Percentiles rank a stretch among this genome's conserved stretches.
Conservation (phyloP, 2,797 vertebrate genomes). For the Lutjanus campechanus region DNA sequence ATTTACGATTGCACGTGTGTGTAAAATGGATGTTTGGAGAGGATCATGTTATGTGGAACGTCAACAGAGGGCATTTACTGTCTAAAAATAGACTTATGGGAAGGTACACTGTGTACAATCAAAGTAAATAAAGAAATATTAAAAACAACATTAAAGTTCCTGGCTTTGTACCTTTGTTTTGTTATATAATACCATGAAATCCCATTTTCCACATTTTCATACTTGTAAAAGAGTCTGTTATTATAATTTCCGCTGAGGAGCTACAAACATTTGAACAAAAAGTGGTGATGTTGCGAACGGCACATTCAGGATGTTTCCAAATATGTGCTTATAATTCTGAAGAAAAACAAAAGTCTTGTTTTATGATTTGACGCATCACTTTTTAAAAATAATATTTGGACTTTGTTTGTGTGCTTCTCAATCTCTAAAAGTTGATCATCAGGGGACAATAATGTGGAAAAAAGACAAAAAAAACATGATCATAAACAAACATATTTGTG, state of each 20-base stretch:
- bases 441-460: neutral
- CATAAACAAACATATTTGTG: neutral
- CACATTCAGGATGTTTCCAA: neutral
- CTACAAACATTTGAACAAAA: neutral
- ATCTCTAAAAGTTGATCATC: neutral
- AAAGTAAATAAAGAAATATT: neutral
- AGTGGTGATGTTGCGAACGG: neutral
- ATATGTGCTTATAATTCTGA: neutral
- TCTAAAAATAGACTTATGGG: conserved; percentile 9
- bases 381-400: too few relatives aligned
- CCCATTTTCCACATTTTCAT: conserved; percentile 15
- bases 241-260: neutral
- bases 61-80: conserved; percentile 1
- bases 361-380: neutral
- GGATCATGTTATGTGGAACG: conserved; percentile 4
- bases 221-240: neutral
- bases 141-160: neutral
- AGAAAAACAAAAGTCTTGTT: neutral
- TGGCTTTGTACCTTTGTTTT: neutral
- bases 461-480: neutral
- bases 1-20: neutral
- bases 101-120: neutral
- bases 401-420: neutral
- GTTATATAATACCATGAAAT: conserved; percentile 14
- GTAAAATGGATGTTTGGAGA: conserved; percentile 18